Percentiles rank a stretch among this genome's conserved stretches.
These are phyloP conservation scores for Otus scops DNA, from an alignment of 2,797 vertebrate genomes.

Conservation along the genomic window DNA sequence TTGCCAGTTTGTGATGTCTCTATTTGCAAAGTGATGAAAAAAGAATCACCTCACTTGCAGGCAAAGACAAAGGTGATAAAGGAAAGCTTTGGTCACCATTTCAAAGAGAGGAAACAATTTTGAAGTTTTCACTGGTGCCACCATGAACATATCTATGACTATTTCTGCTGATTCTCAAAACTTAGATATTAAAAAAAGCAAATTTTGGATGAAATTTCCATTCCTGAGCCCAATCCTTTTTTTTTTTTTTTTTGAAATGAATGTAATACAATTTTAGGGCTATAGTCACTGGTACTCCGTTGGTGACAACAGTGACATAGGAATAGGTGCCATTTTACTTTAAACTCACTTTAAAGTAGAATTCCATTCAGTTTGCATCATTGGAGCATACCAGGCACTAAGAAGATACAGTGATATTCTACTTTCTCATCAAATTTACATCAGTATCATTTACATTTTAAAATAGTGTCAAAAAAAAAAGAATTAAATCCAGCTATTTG, in stretches of 20 bases:
- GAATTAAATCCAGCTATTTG: neutral
- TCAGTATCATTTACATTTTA: neutral
- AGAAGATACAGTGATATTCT: neutral
- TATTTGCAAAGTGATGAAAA: neutral
- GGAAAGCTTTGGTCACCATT: neutral
- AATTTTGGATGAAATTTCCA: neutral
- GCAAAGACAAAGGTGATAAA: neutral
- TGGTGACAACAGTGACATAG: neutral
- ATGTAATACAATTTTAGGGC: neutral
- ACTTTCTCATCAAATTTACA: neutral
- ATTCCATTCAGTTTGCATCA: neutral
- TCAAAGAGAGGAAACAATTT: neutral
- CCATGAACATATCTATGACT: neutral
- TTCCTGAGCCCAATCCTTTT: neutral
- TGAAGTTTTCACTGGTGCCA: neutral
- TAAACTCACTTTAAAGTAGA: neutral
- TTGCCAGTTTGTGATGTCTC: neutral
- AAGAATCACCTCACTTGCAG: neutral
- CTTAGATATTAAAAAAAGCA: neutral
- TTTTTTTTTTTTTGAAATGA: neutral
- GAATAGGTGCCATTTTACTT: neutral
- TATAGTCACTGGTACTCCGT: neutral
- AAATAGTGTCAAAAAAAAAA: neutral
- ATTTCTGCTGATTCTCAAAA: neutral
- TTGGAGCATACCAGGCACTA: neutral